A percentile compares a stretch with the other conserved stretches of the same genome.
Conservation (phyloP, 1,140 invertebrate genomes). For the Cydia strobilella region DNA sequence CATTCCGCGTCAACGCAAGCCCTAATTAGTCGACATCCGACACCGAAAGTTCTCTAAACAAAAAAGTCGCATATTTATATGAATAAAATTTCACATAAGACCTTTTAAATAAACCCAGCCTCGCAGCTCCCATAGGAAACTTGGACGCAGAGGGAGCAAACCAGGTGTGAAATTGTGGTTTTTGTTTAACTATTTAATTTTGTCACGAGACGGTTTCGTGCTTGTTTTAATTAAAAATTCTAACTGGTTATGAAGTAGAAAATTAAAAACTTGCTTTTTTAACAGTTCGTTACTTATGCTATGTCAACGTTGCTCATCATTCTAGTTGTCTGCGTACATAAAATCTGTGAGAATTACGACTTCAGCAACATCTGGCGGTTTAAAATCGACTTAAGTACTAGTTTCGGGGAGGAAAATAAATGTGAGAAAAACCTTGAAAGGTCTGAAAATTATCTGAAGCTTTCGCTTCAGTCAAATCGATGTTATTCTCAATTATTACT, state of each 20-base stretch:
- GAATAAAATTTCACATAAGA: slow-evolving; percentile 29
- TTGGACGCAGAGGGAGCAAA: slow-evolving; percentile 47
- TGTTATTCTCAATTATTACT: too few species aligned
- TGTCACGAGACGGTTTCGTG: slow-evolving; percentile 13
- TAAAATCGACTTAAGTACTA: not conserved
- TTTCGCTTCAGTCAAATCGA: too few species aligned
- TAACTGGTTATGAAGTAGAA: slow-evolving; percentile 1
- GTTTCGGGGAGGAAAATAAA: too few species aligned
- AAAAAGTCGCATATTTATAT: not conserved
- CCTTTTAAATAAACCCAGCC: slow-evolving; percentile 39
- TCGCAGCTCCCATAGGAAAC: slow-evolving; percentile 61
- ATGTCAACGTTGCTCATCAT: not conserved
- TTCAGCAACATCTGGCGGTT: not conserved
- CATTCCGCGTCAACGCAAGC: slow-evolving; percentile 71
- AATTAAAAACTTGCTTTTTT: slow-evolving; percentile 6
- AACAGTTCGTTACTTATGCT: not conserved
- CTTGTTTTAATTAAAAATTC: slow-evolving; percentile 25
- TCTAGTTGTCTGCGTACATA: not conserved
- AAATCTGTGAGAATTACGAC: too few species aligned
- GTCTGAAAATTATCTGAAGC: too few species aligned
- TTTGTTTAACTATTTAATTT: slow-evolving; percentile 37
- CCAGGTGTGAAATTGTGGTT: slow-evolving; percentile 69
- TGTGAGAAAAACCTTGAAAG: too few species aligned
- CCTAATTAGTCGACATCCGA: slow-evolving; percentile 74
- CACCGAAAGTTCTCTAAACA: slow-evolving; percentile 41